Evolutionary conservation across 2,888 invertebrate genomes (phyloP), one percentile per base, ranked within the genome.

Genomic region (Pyrocoelia pectoralis): DNA sequence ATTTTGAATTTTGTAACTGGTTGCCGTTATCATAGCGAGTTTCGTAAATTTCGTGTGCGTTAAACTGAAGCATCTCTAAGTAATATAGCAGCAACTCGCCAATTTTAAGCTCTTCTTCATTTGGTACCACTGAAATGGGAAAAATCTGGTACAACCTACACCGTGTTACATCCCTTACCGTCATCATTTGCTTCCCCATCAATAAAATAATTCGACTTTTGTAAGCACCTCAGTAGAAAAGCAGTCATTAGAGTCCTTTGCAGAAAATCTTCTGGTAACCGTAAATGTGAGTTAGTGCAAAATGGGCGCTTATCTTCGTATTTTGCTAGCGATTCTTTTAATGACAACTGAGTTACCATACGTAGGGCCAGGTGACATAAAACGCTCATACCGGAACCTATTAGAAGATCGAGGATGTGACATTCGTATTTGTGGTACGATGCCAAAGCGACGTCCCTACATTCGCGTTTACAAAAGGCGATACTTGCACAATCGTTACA

Each of bases 11-110:
- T 18, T 79, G 82, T 72, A 82, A 82, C 67, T 77, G 74, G 55
- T 85, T 84, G 59, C 86, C 84, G 1, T 79, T 76, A 0, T 83
- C 84, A 1, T 86, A 81, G 5, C 87, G 74, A 0, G 89, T 90
- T 75, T 92, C 91, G 71, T 87, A 90, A 33, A 94, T 87, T 81
- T 94, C 94, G 74, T 94, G 94, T 0, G 93, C 93, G 76, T 94
- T 94, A 79, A 93, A 94, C 77, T 94, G 94, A 10, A 94, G 80
- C 53, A 92, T 83, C 79, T 93, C 91, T 8, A 94, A 83, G 72
- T 92, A 86, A 38, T 87, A 87, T 6, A 93, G 80, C 6, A 94
- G 76, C 14, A 93, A 79, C 54, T 89, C 87, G 8, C 86, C 89
- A 15, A 92, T 82, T 68, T 84, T 79, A 54, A 87, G 73, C 75